A percentile compares a stretch with the other conserved stretches of the same genome.
phyloP scores from a whole-genome alignment of 2,797 vertebrate genomes.

The Scyliorhinus canicula region DNA sequence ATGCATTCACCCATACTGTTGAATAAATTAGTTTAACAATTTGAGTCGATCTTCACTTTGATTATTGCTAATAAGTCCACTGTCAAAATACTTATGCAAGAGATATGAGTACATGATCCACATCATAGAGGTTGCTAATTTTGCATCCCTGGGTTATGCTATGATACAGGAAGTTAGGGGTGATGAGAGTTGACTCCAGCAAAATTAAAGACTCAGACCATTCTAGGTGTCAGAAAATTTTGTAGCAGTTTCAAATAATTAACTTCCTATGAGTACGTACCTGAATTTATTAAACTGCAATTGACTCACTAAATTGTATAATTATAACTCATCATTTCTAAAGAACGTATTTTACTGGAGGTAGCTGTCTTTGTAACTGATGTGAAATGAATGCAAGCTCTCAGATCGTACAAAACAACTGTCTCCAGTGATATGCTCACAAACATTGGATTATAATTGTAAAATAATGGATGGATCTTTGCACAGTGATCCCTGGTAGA shows the following conservation, averaged over 20 bases:
- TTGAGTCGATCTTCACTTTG: not conserved
- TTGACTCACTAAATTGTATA: not conserved
- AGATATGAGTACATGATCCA: not conserved
- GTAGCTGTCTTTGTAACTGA: not conserved
- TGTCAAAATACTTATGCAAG: not conserved
- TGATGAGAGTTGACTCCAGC: not conserved
- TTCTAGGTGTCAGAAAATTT: not conserved
- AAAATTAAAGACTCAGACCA: not conserved
- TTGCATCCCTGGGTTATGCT: not conserved
- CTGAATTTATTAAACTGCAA: not conserved
- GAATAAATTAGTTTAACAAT: not conserved
- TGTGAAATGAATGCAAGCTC: not conserved
- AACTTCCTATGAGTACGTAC: not conserved
- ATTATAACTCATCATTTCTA: conserved; percentile 1
- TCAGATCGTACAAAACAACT: not conserved
- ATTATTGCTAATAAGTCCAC: not conserved
- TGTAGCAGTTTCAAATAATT: not conserved
- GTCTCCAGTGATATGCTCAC: not conserved
- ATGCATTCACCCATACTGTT: not conserved
- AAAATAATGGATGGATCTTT: not conserved
- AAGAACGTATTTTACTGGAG: not conserved
- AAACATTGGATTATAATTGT: not conserved
- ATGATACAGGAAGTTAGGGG: not conserved
- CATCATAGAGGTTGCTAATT: not conserved
- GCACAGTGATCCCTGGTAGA: not conserved